Conservation (phyloP, 2,888 invertebrate species). For the Pollenia labialis region DNA sequence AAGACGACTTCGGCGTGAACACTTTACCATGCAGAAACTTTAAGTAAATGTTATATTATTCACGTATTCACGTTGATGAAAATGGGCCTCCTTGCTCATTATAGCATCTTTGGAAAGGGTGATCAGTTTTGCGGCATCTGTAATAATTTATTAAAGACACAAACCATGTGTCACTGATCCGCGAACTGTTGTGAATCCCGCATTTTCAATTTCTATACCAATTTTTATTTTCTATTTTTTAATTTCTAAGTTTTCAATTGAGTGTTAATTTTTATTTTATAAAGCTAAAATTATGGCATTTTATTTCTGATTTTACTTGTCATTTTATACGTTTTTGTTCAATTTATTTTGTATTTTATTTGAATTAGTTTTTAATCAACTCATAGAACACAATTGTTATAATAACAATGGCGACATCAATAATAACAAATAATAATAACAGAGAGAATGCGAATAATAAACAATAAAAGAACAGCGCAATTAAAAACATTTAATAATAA, state of each 20-base stretch:
- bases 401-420: background rate
- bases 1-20: too few species aligned
- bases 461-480: slow-evolving; percentile 37
- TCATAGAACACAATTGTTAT: background rate
- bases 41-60: too few species aligned
- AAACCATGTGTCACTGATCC: too few species aligned
- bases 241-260: slow-evolving; percentile 7
- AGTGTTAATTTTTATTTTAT: background rate
- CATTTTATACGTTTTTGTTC: slow-evolving; percentile 26
- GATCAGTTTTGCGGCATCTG: too few species aligned
- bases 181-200: too few species aligned
- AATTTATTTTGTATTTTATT: slow-evolving; percentile 13
- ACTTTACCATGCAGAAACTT: too few species aligned
- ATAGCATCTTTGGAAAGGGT: too few species aligned
- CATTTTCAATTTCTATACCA: too few species aligned
- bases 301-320: slow-evolving; percentile 20
- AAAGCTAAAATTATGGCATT: slow-evolving; percentile 13
- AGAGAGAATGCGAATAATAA: slow-evolving; percentile 24
- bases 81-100: too few species aligned
- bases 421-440: background rate
- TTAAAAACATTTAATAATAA: slow-evolving; percentile 55
- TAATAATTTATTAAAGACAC: too few species aligned
- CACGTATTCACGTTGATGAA: too few species aligned
- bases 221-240: too few species aligned
- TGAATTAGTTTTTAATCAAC: slow-evolving; percentile 44